Evolutionary conservation across 2,113 vertebrate species (phyloP), one percentile per base, ranked within the genome.

Genomic region (Datnioides undecimradiatus): DNA sequence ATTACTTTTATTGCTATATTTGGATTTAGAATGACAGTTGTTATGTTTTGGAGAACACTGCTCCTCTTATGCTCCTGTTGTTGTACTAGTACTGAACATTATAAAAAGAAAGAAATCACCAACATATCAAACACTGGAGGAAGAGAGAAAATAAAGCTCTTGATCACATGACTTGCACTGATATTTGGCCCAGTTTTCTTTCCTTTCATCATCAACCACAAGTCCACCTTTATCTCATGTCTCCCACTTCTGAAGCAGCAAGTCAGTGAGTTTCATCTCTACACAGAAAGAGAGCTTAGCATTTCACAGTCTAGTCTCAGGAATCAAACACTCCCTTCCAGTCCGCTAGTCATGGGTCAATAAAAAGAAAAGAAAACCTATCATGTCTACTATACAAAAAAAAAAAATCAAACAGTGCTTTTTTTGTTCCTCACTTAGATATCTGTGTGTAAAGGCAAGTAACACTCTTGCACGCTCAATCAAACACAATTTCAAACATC

Each of bases 1-100:
- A 57, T 65, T 31, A 73, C 84, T 79, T 74, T 92, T 93, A 93
- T 93, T 94, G 92, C 92, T 92, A 70, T 86, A 71, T 82, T 73
- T 85, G 36, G 38, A 86, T 59, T 79, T 48, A 80, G 67, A 73
- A 59, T 82, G 60, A 85, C 64, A 23, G 34, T 82, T 36, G 45
- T 81, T 57, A 38, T 41, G 27, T 66, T 36, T 57, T 29, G 41
- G 70, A 70, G 29, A 72, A 45, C 21, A 23, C 79, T 54, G 66
- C 40, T 77, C 48, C 76, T 34, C 43, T 73, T 79, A 55, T 74
- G 69, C 82, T 87, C 72, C 70, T 79, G 68, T 46, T 79, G 73
- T 77, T 73, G 48, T 67, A 58, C 79, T 63, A 66, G 31, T 74
- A 70, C 54, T 59, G 31, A 87, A 82, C 65, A 78, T 46, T 36